phyloP scores from a whole-genome alignment of 2,888 invertebrate genomes.

The Zele albiditarsus region DNA sequence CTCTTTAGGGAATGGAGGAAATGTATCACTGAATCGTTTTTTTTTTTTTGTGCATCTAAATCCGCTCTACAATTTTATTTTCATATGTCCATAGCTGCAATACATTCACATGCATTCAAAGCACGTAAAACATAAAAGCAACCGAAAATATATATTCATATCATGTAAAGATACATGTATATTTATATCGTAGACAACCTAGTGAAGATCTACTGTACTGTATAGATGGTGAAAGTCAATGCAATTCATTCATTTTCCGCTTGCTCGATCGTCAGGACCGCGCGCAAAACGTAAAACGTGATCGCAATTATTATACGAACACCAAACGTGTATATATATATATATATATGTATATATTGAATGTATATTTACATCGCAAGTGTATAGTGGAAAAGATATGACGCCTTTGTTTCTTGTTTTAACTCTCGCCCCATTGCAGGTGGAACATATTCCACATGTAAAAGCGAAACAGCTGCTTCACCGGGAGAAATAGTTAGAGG shows the following conservation, averaged over 20 bases:
- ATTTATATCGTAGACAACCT: not conserved
- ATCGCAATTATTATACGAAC: constrained; percentile 17
- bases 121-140: not conserved
- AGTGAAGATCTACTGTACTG: not conserved
- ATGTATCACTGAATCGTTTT: too few species aligned
- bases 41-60: not conserved
- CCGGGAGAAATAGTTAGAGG: not conserved
- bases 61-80: not conserved
- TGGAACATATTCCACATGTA: not conserved
- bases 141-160: not conserved
- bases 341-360: not conserved
- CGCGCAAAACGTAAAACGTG: constrained; percentile 22
- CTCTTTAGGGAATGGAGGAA: not conserved
- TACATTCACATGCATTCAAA: not conserved
- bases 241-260: constrained; percentile 30
- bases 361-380: not conserved
- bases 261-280: constrained; percentile 6
- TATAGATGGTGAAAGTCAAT: constrained; percentile 25
- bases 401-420: constrained; percentile 8
- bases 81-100: not conserved
- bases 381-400: constrained; percentile 5
- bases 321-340: not conserved
- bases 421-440: not conserved
- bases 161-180: not conserved
- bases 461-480: not conserved